Conservation (phyloP, 2,888 invertebrate species). For the Notocelia uddmanniana region DNA sequence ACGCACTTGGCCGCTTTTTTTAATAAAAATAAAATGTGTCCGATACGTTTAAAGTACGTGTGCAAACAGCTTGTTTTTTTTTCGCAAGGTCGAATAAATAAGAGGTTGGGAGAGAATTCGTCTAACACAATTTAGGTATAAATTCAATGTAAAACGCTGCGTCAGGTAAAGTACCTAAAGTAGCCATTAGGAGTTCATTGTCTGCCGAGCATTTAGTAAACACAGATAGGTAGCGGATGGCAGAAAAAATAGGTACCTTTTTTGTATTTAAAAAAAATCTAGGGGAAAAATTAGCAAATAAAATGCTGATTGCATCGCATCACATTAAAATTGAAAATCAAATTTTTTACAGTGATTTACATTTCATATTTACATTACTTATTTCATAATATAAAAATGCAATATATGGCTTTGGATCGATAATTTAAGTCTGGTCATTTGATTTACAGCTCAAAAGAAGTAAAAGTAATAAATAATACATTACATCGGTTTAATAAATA, state of each 20-base stretch:
- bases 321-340: no score
- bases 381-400: no score
- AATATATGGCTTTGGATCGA: no score
- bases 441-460: background rate
- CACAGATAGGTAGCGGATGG: slow-evolving; percentile 1
- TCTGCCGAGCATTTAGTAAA: slow-evolving; percentile 30
- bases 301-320: background rate
- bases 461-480: background rate
- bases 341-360: no score
- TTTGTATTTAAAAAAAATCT: slow-evolving; percentile 10
- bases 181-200: slow-evolving; percentile 35
- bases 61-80: no score
- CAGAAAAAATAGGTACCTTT: slow-evolving; percentile 7
- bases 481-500: background rate
- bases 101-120: background rate
- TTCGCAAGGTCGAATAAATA: background rate
- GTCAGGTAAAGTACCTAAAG: slow-evolving; percentile 40
- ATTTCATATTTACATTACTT: no score
- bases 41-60: no score
- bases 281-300: background rate
- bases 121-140: background rate
- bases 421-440: no score
- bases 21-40: no score
- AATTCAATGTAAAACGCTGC: slow-evolving; percentile 32
- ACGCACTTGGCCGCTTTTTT: no score